Percentiles rank a stretch among this genome's conserved stretches.
Conservation (phyloP, 2,888 invertebrate genomes). For the Choristoneura rosaceana region DNA sequence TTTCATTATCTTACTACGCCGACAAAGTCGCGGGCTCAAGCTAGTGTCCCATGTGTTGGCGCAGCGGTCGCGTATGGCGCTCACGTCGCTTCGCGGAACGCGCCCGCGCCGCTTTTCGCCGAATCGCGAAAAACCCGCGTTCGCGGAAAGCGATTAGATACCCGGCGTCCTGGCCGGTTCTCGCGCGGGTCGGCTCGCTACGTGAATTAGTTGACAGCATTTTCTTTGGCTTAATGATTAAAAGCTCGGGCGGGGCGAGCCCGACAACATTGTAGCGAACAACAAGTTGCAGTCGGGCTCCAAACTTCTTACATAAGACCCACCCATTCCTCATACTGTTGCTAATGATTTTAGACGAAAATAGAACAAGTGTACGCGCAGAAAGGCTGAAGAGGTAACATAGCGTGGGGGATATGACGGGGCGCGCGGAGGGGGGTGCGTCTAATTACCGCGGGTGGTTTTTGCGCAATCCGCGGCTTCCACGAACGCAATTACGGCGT, state of each 20-base stretch:
- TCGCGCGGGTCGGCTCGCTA: neutral
- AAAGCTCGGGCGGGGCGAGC: neutral
- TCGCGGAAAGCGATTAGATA: slow-evolving; percentile 31
- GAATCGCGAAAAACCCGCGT: slow-evolving; percentile 38
- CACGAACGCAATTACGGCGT: slow-evolving; percentile 81
- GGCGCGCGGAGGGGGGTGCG: slow-evolving; percentile 43
- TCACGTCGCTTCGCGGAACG: slow-evolving; percentile 36
- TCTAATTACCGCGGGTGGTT: slow-evolving; percentile 61
- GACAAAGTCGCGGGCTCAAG: neutral
- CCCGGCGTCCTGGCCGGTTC: slow-evolving; percentile 12
- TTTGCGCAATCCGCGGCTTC: slow-evolving; percentile 58
- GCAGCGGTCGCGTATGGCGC: slow-evolving; percentile 13
- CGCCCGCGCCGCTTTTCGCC: slow-evolving; percentile 25
- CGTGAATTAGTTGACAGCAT: neutral
- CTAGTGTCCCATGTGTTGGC: neutral
- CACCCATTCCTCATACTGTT: neutral
- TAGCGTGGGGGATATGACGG: neutral
- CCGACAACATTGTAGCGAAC: neutral
- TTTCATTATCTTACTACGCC: neutral
- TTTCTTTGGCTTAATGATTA: neutral
- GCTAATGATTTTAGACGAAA: slow-evolving; percentile 1
- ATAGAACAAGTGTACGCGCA: neutral
- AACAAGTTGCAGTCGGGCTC: neutral
- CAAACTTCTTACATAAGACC: neutral
- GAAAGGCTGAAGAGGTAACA: neutral